Conservation (phyloP, 1,140 invertebrate genomes). For the Anagrus nilaparvatae region DNA sequence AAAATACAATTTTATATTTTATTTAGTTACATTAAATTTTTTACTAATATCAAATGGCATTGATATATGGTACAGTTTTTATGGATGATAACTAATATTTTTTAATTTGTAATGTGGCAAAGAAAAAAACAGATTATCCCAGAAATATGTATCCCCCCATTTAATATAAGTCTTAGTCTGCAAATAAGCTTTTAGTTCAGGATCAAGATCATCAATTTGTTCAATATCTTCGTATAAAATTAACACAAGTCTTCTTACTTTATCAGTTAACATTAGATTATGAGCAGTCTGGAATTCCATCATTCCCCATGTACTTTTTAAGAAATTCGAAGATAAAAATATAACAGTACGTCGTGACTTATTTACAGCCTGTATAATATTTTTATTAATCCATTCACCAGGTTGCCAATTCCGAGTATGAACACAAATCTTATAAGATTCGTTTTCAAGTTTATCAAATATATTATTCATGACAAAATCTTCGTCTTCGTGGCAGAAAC, state of each 20-base stretch:
- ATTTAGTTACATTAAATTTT: too few relatives aligned
- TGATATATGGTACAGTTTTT: too few relatives aligned
- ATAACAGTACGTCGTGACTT: conserved; percentile 72
- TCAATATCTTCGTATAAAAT: conserved; percentile 68
- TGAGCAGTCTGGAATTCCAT: conserved; percentile 78
- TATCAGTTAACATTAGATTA: conserved; percentile 60
- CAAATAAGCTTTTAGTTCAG: conserved; percentile 67
- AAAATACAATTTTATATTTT: too few relatives aligned
- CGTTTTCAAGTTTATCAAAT: conserved; percentile 53
- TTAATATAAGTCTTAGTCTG: conserved; percentile 81
- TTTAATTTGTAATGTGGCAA: conserved; percentile 50
- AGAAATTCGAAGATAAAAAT: conserved; percentile 68
- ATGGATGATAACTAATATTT: too few relatives aligned
- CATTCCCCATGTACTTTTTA: conserved; percentile 76
- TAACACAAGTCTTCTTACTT: conserved; percentile 61
- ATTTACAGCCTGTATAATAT: too few relatives aligned
- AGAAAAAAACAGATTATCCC: conserved; percentile 70
- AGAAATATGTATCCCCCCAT: conserved; percentile 75
- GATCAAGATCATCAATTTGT: conserved; percentile 52
- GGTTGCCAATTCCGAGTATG: conserved; percentile 72
- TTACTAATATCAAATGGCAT: too few relatives aligned
- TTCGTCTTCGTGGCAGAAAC: conserved; percentile 74
- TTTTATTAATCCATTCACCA: conserved; percentile 67
- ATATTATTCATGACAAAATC: conserved; percentile 60
- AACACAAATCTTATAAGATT: conserved; percentile 58